These are phyloP conservation scores for Entelurus aequoreus DNA, from an alignment of 2,113 vertebrate species.

Conservation along the genomic window DNA sequence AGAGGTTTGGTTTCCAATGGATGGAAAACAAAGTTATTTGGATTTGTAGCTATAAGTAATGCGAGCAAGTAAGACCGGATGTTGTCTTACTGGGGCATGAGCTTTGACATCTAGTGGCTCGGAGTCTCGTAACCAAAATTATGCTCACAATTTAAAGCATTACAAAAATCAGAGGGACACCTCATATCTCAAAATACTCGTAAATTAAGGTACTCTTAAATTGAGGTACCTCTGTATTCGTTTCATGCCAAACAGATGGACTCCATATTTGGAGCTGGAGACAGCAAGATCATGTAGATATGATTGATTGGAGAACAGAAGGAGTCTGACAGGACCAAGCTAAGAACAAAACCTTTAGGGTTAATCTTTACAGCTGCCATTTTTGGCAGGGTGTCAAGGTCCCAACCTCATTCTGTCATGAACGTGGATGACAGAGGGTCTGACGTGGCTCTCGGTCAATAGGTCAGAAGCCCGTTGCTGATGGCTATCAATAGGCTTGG, in stretches of 20 bases:
- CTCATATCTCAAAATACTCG: no score
- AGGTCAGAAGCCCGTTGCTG: constrained; percentile 28
- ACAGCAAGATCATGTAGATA: constrained; percentile 21
- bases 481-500: constrained; percentile 16
- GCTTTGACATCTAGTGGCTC: no score
- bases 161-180: no score
- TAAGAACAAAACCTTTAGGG: constrained; percentile 1
- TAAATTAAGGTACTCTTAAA: no score
- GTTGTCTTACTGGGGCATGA: no score
- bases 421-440: constrained; percentile 8
- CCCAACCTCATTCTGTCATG: constrained; percentile 23
- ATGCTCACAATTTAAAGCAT: no score
- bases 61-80: no score
- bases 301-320: constrained; percentile 3
- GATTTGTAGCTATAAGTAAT: no score
- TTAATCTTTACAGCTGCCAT: constrained; percentile 2
- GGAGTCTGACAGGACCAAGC: background rate
- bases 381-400: constrained; percentile 19
- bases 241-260: constrained; percentile 10
- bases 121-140: no score
- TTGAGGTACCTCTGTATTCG: background rate
- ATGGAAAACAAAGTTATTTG: no score
- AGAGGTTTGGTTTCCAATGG: no score
- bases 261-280: constrained; percentile 17
- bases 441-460: constrained; percentile 12